phyloP scores from a whole-genome alignment of 1,140 invertebrate genomes.

The Aplysia californica region DNA sequence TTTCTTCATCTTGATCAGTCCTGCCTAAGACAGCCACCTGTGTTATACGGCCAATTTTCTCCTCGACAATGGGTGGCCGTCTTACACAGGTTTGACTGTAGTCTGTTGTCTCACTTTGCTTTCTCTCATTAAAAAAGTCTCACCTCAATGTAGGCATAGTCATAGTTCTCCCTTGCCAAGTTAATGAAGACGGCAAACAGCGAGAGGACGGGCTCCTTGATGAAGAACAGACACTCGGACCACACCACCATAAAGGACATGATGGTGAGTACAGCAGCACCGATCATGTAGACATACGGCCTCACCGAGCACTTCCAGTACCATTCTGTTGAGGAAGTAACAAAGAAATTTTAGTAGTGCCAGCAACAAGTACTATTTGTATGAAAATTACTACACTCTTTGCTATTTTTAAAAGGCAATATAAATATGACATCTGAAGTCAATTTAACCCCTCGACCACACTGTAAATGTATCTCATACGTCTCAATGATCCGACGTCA shows the following conservation, averaged over 20 bases:
- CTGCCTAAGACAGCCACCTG: too few species aligned
- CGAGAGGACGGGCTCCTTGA: slow-evolving; percentile 88
- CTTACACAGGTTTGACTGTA: too few species aligned
- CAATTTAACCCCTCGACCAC: too few species aligned
- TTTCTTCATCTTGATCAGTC: too few species aligned
- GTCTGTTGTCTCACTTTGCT: too few species aligned
- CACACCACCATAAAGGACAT: slow-evolving; percentile 94
- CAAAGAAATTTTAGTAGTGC: too few species aligned
- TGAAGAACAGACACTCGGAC: slow-evolving; percentile 99
- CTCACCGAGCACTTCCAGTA: slow-evolving; percentile 91
- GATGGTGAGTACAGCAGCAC: slow-evolving; percentile 80
- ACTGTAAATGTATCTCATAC: too few species aligned
- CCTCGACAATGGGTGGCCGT: too few species aligned
- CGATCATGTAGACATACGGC: slow-evolving; percentile 78
- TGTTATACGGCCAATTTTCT: too few species aligned
- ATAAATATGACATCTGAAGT: too few species aligned
- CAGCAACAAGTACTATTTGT: background rate
- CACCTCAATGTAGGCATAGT: slow-evolving; percentile 96
- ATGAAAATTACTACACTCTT: background rate
- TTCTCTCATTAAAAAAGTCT: too few species aligned
- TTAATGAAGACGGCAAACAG: slow-evolving; percentile 94
- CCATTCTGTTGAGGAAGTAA: slow-evolving; percentile 78
- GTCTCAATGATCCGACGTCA: too few species aligned
- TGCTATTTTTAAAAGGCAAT: background rate
- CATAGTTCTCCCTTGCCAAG: slow-evolving; percentile 82